Conservation (phyloP, 2,888 invertebrate genomes). For the Synergus laeviventris region DNA sequence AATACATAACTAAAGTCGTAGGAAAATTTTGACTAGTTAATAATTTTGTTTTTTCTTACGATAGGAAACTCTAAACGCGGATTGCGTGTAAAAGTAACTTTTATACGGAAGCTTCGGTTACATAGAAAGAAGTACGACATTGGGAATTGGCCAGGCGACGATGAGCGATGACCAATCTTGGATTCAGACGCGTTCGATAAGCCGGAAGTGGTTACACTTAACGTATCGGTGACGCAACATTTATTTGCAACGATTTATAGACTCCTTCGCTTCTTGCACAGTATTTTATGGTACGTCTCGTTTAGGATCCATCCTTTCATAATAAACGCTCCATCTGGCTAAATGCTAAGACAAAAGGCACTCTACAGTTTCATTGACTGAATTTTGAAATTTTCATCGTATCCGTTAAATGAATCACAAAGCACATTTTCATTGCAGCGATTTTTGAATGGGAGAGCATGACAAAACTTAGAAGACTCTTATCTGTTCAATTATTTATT, state of each 20-base stretch:
- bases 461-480: not conserved
- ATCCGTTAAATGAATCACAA: not conserved
- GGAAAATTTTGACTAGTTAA: not conserved
- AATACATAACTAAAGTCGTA: not conserved
- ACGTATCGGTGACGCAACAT: conserved; percentile 56
- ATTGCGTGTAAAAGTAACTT: conserved; percentile 52
- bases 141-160: conserved; percentile 50
- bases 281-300: conserved; percentile 39
- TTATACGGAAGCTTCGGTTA: conserved; percentile 54
- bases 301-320: conserved; percentile 38
- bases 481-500: not conserved
- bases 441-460: not conserved
- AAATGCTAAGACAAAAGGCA: conserved; percentile 17
- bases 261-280: conserved; percentile 36
- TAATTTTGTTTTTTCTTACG: conserved; percentile 36
- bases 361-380: not conserved
- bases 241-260: conserved; percentile 52
- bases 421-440: not conserved
- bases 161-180: conserved; percentile 55
- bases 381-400: conserved; percentile 3
- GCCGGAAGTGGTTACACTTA: conserved; percentile 61
- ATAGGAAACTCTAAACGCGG: conserved; percentile 45
- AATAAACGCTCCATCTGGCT: conserved; percentile 17
- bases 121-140: conserved; percentile 53
- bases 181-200: conserved; percentile 57